Percentiles rank a stretch among this genome's conserved stretches.
Evolutionary conservation across 2,113 vertebrate species (phyloP).

Genomic region (Thunnus maccoyii): DNA sequence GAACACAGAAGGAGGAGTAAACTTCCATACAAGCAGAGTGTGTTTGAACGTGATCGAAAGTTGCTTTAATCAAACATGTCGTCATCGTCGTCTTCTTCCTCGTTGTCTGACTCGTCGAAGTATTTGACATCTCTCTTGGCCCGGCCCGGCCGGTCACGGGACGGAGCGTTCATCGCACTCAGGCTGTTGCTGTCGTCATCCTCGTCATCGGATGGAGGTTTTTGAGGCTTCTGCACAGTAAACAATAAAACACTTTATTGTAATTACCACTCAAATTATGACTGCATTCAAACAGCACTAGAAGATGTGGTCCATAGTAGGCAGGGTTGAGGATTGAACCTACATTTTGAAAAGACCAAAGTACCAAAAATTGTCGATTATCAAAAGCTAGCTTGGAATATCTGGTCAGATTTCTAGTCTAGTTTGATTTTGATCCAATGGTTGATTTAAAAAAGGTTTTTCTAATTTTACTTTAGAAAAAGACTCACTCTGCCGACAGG

Average conservation of each 20-base stretch:
- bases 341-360: no score
- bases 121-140: constrained; percentile 97
- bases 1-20: constrained; percentile 85
- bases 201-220: constrained; percentile 87
- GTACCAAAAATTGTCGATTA: no score
- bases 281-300: neutral
- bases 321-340: no score
- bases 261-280: neutral
- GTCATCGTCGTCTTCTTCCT: constrained; percentile 91
- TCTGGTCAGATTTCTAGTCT: no score
- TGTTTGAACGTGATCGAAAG: constrained; percentile 73
- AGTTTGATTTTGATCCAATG: no score
- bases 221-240: constrained; percentile 90
- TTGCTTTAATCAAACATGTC: constrained; percentile 95
- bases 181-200: constrained; percentile 86
- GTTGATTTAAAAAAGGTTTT: no score
- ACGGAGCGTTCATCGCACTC: constrained; percentile 72
- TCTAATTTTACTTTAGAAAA: no score
- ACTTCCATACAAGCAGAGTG: constrained; percentile 86
- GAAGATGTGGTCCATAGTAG: no score
- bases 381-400: no score
- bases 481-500: constrained; percentile 86
- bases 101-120: constrained; percentile 92
- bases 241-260: neutral
- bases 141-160: constrained; percentile 89